phyloP scores from a whole-genome alignment of 2,888 invertebrate species.

The Nemurella pictetii region DNA sequence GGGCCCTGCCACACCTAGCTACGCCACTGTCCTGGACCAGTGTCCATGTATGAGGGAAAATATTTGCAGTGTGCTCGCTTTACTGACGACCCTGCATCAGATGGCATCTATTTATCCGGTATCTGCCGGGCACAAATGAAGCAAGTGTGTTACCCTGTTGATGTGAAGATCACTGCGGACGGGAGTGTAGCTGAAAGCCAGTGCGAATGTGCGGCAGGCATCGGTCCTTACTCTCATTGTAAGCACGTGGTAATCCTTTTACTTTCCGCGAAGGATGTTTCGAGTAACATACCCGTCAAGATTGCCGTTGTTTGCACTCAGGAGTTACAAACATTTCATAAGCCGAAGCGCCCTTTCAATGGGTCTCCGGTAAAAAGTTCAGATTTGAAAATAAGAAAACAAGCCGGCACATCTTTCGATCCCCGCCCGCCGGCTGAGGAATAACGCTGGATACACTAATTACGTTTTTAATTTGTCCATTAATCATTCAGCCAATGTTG shows the following conservation, averaged over 20 bases:
- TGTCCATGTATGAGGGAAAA: not conserved
- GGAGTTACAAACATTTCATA: slow-evolving; percentile 40
- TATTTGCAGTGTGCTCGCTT: slow-evolving; percentile 14
- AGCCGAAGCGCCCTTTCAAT: slow-evolving; percentile 34
- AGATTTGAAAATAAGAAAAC: not conserved
- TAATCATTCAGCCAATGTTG: slow-evolving; percentile 9
- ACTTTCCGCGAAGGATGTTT: slow-evolving; percentile 37
- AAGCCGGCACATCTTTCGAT: not conserved
- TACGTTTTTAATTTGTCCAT: slow-evolving; percentile 26
- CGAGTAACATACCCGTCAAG: slow-evolving; percentile 24
- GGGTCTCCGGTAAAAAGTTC: slow-evolving; percentile 34
- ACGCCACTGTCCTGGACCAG: not conserved
- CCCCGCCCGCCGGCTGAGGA: not conserved
- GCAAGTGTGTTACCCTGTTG: slow-evolving; percentile 36
- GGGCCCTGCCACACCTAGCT: too few relatives aligned
- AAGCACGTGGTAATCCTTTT: slow-evolving; percentile 40
- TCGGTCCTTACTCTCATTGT: slow-evolving; percentile 39
- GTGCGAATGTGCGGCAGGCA: slow-evolving; percentile 41
- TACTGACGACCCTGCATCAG: not conserved
- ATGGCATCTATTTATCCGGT: slow-evolving; percentile 20
- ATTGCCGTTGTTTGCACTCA: slow-evolving; percentile 37
- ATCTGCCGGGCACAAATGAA: slow-evolving; percentile 37
- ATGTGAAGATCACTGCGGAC: slow-evolving; percentile 24
- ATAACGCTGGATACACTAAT: not conserved
- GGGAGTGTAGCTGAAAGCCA: slow-evolving; percentile 33